These are phyloP conservation scores for Anaspis maculata DNA, from an alignment of 2,888 invertebrate genomes.

Conservation along the genomic window DNA sequence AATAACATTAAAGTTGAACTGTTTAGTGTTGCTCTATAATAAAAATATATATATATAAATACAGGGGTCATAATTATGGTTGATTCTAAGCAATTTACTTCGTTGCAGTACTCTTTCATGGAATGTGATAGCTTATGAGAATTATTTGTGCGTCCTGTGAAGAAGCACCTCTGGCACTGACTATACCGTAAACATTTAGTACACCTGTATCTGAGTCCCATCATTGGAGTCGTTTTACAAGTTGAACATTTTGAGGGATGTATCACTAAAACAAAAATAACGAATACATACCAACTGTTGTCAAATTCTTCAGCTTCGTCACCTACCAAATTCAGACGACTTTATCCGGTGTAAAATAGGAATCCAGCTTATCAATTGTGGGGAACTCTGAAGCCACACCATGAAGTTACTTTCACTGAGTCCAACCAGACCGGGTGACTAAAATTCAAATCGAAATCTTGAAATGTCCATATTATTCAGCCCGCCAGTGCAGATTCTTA, in stretches of 20 bases:
- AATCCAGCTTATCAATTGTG: conserved; percentile 56
- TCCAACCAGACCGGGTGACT: conserved; percentile 65
- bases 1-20: conserved; percentile 24
- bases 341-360: conserved; percentile 55
- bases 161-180: conserved; percentile 62
- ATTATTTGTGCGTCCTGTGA: conserved; percentile 50
- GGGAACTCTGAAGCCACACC: conserved; percentile 58
- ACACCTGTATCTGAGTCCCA: conserved; percentile 57
- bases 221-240: conserved; percentile 50
- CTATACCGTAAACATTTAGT: conserved; percentile 56
- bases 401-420: conserved; percentile 58
- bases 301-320: neutral
- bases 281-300: conserved; percentile 2
- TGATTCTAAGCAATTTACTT: too few species aligned
- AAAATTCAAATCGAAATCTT: conserved; percentile 21
- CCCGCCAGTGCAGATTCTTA: conserved; percentile 39
- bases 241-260: conserved; percentile 55
- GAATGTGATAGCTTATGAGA: conserved; percentile 59
- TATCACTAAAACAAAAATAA: conserved; percentile 37
- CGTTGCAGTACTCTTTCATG: conserved; percentile 57
- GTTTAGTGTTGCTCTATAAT: conserved; percentile 18
- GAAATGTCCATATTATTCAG: conserved; percentile 8
- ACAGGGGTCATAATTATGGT: too few species aligned
- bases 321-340: conserved; percentile 49
- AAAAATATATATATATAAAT: too few species aligned